Conservation (phyloP, 2,797 vertebrate genomes). For the Chloroceryle inda region DNA sequence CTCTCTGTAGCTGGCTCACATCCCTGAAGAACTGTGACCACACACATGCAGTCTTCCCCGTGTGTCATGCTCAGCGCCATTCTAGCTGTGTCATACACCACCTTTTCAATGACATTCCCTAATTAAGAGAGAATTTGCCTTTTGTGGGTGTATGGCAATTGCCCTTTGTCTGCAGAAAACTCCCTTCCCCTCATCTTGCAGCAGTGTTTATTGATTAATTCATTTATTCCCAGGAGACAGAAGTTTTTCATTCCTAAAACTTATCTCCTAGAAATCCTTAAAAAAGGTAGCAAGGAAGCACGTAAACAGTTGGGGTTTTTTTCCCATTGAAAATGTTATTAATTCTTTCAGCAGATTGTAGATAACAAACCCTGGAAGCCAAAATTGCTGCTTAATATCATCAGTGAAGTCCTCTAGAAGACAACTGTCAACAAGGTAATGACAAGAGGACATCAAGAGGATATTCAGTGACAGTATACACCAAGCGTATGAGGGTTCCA, state of each 20-base stretch:
- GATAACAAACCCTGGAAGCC: background rate
- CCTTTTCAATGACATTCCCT: background rate
- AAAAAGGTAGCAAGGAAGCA: background rate
- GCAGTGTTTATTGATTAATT: background rate
- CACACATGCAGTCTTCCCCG: background rate
- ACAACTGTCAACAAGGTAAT: background rate
- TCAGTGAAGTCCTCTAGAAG: background rate
- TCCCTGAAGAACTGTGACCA: background rate
- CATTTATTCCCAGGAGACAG: background rate
- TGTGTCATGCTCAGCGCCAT: rapidly evolving
- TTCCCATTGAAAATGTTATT: background rate
- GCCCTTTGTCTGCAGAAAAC: background rate
- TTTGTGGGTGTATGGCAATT: background rate
- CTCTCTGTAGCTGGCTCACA: rapidly evolving
- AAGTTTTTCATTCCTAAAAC: background rate
- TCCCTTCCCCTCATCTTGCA: background rate
- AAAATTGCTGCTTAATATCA: background rate
- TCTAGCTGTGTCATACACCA: background rate
- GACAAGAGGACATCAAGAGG: background rate
- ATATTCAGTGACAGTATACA: background rate
- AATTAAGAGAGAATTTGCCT: background rate
- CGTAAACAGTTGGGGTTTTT: background rate
- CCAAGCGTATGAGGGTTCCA: background rate
- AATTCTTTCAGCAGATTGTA: background rate
- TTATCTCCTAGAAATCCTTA: background rate